phyloP scores from a whole-genome alignment of 2,113 vertebrate genomes.

The Ageneiosus marmoratus region DNA sequence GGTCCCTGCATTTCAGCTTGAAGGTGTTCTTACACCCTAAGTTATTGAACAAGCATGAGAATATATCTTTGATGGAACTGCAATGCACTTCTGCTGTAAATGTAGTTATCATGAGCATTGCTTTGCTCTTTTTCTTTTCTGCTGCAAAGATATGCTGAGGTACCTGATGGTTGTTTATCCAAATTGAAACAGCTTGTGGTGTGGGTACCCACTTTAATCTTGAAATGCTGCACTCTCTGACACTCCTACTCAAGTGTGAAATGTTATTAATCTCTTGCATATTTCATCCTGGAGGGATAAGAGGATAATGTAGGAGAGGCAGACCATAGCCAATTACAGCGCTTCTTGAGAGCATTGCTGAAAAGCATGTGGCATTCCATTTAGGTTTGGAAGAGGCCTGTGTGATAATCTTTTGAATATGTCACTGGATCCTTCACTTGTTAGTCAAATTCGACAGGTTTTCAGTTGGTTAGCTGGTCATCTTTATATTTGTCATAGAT shows the following conservation, averaged over 20 bases:
- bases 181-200: conserved; percentile 2
- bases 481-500: not conserved
- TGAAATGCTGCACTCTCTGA: conserved; percentile 33
- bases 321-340: conserved; percentile 25
- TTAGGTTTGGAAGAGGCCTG: not conserved
- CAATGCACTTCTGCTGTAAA: not conserved
- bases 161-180: conserved; percentile 9
- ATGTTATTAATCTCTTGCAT: conserved; percentile 52
- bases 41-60: not conserved
- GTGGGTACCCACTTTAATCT: conserved; percentile 41
- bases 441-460: not conserved
- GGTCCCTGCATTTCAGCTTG: not conserved
- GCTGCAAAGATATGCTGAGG: not conserved
- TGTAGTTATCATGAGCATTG: not conserved
- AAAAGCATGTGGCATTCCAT: conserved; percentile 34
- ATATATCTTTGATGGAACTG: not conserved
- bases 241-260: conserved; percentile 51
- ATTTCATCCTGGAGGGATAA: conserved; percentile 45
- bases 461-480: not conserved
- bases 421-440: not conserved
- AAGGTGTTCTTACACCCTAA: not conserved
- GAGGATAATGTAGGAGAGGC: conserved; percentile 44
- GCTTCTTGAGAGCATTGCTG: conserved; percentile 6
- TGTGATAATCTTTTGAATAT: not conserved
- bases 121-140: not conserved